Conservation (phyloP, 2,113 vertebrate species). For the Cynopterus brachyotis region DNA sequence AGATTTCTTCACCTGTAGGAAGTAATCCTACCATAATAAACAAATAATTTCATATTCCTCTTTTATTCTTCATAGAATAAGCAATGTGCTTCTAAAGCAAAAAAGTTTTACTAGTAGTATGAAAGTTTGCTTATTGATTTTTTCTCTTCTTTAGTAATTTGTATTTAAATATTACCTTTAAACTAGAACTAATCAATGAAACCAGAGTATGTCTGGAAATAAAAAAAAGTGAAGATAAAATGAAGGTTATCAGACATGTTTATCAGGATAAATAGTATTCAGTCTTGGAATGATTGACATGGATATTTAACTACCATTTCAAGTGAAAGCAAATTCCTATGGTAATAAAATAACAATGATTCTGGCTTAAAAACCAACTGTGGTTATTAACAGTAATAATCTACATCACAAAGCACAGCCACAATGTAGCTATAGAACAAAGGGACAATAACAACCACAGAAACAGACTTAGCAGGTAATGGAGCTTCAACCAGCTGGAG, state of each 20-base stretch:
- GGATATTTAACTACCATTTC: not conserved
- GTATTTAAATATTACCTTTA: not conserved
- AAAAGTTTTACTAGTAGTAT: not conserved
- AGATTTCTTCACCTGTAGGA: not conserved
- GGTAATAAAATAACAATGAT: not conserved
- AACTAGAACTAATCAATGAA: not conserved
- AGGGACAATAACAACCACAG: not conserved
- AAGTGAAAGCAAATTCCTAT: not conserved
- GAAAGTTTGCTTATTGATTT: not conserved
- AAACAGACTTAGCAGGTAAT: conserved; percentile 2
- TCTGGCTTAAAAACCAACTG: not conserved
- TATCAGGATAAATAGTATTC: not conserved
- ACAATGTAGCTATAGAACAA: not conserved
- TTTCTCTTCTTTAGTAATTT: not conserved
- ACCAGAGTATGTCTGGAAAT: not conserved
- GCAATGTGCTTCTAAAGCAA: not conserved
- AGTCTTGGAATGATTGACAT: not conserved
- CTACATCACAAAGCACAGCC: not conserved
- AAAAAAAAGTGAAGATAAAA: not conserved
- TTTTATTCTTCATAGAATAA: not conserved
- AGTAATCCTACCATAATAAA: not conserved
- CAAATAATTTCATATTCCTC: not conserved
- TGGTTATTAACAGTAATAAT: not conserved
- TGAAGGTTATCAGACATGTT: not conserved
- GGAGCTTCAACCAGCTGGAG: not conserved